Conservation (phyloP, 2,888 invertebrate species). For the Morpho achilles region DNA sequence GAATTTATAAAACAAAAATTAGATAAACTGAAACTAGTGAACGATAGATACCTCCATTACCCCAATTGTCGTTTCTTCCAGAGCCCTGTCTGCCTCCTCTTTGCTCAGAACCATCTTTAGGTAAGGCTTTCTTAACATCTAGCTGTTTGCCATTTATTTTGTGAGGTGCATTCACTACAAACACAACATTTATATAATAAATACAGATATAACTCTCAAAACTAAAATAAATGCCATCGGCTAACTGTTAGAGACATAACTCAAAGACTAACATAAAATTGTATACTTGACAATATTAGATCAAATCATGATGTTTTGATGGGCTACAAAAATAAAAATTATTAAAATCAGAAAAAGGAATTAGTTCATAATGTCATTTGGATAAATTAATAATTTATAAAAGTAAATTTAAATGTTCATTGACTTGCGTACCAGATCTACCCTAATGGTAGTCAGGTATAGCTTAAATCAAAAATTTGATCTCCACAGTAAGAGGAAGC, state of each 20-base stretch:
- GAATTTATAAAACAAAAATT: no score
- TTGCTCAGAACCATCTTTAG: constrained; percentile 85
- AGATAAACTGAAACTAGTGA: no score
- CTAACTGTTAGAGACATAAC: no score
- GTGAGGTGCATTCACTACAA: constrained; percentile 88
- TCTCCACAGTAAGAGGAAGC: constrained; percentile 77
- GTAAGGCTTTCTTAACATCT: constrained; percentile 96
- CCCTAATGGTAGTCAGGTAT: constrained; percentile 59
- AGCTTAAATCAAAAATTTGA: constrained; percentile 68
- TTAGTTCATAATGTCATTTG: no score
- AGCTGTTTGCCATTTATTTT: constrained; percentile 91
- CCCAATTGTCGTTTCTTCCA: constrained; percentile 60
- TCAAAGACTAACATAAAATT: no score
- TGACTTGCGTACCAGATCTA: constrained; percentile 72
- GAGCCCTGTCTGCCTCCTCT: constrained; percentile 74
- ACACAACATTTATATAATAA: constrained; percentile 15
- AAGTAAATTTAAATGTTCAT: constrained; percentile 41
- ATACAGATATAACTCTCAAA: constrained; percentile 5
- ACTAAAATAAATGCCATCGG: no score
- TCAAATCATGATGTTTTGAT: no score
- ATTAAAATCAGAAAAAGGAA: no score
- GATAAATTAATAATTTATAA: no score
- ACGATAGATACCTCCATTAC: constrained; percentile 40
- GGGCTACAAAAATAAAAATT: no score
- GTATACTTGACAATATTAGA: no score